A percentile compares a stretch with the other conserved stretches of the same genome.
phyloP scores from a whole-genome alignment of 23 tunicate genomes.

The Halocynthia aurantium region DNA sequence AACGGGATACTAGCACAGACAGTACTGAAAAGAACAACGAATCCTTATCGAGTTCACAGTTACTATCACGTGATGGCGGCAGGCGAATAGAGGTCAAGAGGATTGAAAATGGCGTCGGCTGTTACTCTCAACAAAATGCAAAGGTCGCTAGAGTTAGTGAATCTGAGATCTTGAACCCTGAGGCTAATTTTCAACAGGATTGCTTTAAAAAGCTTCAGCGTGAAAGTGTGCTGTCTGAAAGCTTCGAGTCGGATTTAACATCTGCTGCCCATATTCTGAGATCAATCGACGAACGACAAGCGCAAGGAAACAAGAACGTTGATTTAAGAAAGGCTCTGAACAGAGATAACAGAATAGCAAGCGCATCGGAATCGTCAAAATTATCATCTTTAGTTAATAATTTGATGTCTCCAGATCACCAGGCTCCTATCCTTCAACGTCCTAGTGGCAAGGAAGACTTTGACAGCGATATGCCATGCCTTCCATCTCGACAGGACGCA shows the following conservation, averaged over 20 bases:
- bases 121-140: not conserved
- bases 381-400: not conserved
- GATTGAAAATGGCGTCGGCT: conserved; percentile 19
- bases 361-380: not conserved
- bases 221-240: not conserved
- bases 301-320: not conserved
- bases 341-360: not conserved
- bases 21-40: too few species aligned
- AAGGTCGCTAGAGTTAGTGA: not conserved
- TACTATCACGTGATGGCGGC: conserved; percentile 18
- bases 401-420: conserved; percentile 21
- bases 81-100: conserved; percentile 19
- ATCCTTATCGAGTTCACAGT: not conserved
- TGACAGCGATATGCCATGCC: not conserved
- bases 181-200: conserved; percentile 22
- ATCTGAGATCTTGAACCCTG: conserved; percentile 11
- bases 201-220: conserved; percentile 14
- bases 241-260: too few species aligned
- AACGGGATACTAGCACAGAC: too few species aligned
- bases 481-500: too few species aligned
- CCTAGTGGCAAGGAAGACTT: conserved; percentile 1
- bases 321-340: not conserved
- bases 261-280: too few species aligned
- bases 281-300: too few species aligned
- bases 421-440: not conserved